Percentiles rank a stretch among this genome's conserved stretches.
Evolutionary conservation across 1,140 invertebrate species (phyloP).

Genomic region (Megalopta genalis): DNA sequence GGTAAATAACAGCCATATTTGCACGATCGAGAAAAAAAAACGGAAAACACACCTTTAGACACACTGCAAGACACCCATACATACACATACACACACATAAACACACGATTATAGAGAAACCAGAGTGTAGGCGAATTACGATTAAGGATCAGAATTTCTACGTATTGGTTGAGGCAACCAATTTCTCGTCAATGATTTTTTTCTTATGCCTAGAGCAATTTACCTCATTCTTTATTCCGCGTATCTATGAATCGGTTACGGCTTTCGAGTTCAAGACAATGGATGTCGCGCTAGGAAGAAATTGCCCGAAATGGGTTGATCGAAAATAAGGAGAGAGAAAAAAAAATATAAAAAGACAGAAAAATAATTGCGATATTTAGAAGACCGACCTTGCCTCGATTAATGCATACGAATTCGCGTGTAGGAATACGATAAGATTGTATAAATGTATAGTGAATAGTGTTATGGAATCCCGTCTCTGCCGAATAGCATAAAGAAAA

Average conservation of each 20-base stretch:
- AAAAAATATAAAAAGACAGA: slow-evolving; percentile 13
- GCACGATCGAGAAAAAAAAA: slow-evolving; percentile 43
- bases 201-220: slow-evolving; percentile 25
- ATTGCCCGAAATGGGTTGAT: neutral
- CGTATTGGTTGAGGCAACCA: slow-evolving; percentile 59
- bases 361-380: slow-evolving; percentile 41
- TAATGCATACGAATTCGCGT: slow-evolving; percentile 56
- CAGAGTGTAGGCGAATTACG: slow-evolving; percentile 42
- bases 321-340: slow-evolving; percentile 13
- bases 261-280: slow-evolving; percentile 38
- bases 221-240: slow-evolving; percentile 17
- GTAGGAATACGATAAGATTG: slow-evolving; percentile 70
- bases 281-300: slow-evolving; percentile 11
- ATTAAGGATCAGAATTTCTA: slow-evolving; percentile 59
- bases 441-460: slow-evolving; percentile 79
- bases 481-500: slow-evolving; percentile 58
- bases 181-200: slow-evolving; percentile 36
- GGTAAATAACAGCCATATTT: slow-evolving; percentile 24
- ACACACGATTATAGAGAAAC: slow-evolving; percentile 40
- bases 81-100: neutral
- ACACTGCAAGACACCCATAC: neutral
- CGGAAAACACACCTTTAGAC: neutral
- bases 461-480: slow-evolving; percentile 69
- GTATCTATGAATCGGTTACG: slow-evolving; percentile 25
- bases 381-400: slow-evolving; percentile 63